Percentiles rank a stretch among this genome's conserved stretches.
Conservation (phyloP, 1,140 invertebrate species). For the Gerris buenoi region DNA sequence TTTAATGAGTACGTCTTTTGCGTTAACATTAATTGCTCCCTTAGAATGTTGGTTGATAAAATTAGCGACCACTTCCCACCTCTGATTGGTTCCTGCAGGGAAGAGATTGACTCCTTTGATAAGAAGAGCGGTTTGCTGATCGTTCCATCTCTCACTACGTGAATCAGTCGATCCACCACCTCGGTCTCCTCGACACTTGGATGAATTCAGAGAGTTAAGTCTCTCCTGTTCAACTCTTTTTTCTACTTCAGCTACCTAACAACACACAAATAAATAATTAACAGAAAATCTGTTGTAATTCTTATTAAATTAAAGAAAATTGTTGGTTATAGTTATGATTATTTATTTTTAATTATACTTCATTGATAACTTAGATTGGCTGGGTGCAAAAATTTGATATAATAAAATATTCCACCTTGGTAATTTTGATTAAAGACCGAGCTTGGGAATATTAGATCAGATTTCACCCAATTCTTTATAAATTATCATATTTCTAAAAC, state of each 20-base stretch:
- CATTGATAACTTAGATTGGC: too few species aligned
- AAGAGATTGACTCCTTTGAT: slow-evolving; percentile 94
- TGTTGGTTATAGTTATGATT: too few species aligned
- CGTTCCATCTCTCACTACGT: slow-evolving; percentile 48
- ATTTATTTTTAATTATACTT: too few species aligned
- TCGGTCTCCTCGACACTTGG: slow-evolving; percentile 26
- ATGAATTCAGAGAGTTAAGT: slow-evolving; percentile 32
- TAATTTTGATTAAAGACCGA: too few species aligned
- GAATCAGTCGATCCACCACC: slow-evolving; percentile 22
- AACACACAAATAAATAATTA: too few species aligned
- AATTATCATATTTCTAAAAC: too few species aligned
- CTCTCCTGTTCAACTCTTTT: slow-evolving; percentile 60
- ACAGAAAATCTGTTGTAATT: too few species aligned
- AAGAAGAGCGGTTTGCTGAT: slow-evolving; percentile 67
- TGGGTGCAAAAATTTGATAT: too few species aligned
- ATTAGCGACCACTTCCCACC: slow-evolving; percentile 92
- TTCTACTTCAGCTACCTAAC: slow-evolving; percentile 38
- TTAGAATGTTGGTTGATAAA: slow-evolving; percentile 83
- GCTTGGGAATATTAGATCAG: too few species aligned
- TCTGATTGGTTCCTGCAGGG: slow-evolving; percentile 84
- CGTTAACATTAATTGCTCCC: slow-evolving; percentile 34
- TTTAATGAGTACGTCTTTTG: slow-evolving; percentile 87
- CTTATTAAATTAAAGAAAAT: too few species aligned
- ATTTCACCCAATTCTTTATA: too few species aligned
- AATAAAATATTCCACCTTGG: too few species aligned